A percentile compares a stretch with the other conserved stretches of the same genome.
phyloP scores from a whole-genome alignment of 1,140 invertebrate species.

The Leucophenga varia region DNA sequence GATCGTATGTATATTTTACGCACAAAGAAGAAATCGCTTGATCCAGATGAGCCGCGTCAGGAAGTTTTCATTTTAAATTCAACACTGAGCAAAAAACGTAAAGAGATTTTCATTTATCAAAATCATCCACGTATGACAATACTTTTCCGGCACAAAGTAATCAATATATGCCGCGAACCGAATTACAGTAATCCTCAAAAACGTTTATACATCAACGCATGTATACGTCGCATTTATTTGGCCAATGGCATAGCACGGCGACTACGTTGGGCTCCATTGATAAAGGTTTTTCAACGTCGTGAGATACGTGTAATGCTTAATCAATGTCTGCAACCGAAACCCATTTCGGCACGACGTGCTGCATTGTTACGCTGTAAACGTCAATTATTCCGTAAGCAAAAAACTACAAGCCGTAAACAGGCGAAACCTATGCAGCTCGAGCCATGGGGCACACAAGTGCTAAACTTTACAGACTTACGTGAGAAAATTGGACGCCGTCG shows the following conservation, averaged over 20 bases:
- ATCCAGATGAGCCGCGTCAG: no score
- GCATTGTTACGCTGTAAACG: slow-evolving; percentile 35
- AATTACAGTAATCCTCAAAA: slow-evolving; percentile 33
- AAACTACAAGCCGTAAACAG: slow-evolving; percentile 16
- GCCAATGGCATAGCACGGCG: slow-evolving; percentile 22
- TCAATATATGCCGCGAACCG: no score
- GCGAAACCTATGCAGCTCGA: slow-evolving; percentile 12
- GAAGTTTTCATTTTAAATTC: no score
- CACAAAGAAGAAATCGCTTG: no score
- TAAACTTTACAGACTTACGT: slow-evolving; percentile 23
- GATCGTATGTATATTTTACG: no score
- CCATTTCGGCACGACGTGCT: slow-evolving; percentile 4
- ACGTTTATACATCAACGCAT: slow-evolving; percentile 35
- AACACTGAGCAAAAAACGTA: no score
- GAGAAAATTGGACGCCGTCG: slow-evolving; percentile 7
- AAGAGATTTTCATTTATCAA: no score
- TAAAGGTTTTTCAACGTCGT: no score
- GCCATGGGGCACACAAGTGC: slow-evolving; percentile 20
- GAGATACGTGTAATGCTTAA: slow-evolving; percentile 32
- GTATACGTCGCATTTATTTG: slow-evolving; percentile 39
- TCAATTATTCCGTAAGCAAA: slow-evolving; percentile 28
- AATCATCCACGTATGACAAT: no score
- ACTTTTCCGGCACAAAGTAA: no score
- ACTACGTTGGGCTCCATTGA: slow-evolving; percentile 28
- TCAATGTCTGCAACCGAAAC: slow-evolving; percentile 24